Percentiles rank a stretch among this genome's conserved stretches.
Conservation (phyloP, 2,888 invertebrate genomes). For the Cryptocheilus praepositus region DNA sequence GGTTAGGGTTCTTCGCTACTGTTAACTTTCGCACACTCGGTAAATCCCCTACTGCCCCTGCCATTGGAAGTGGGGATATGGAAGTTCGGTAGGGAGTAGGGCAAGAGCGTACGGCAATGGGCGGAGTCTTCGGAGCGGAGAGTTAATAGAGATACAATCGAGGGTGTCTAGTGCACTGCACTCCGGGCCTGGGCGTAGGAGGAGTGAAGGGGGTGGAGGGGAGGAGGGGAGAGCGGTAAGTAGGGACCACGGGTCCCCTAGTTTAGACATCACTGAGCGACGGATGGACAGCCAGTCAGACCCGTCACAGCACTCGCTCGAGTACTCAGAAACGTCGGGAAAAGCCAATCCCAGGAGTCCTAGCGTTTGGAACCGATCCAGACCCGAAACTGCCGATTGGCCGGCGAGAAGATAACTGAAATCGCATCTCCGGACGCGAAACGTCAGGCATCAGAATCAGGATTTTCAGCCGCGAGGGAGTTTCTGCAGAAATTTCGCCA, state of each 20-base stretch:
- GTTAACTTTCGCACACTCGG: background rate
- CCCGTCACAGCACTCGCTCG: constrained; percentile 74
- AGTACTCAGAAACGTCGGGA: constrained; percentile 70
- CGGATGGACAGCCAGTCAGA: constrained; percentile 75
- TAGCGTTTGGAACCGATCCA: constrained; percentile 41
- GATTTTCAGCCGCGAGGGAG: constrained; percentile 7
- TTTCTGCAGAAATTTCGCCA: background rate
- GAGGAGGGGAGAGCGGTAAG: constrained; percentile 63
- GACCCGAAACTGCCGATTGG: constrained; percentile 31
- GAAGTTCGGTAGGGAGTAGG: constrained; percentile 38
- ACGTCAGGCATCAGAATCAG: no score
- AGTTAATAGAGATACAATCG: constrained; percentile 75
- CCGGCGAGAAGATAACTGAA: background rate
- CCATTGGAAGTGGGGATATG: constrained; percentile 40
- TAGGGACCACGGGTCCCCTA: constrained; percentile 72
- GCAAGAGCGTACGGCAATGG: constrained; percentile 57
- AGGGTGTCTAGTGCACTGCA: constrained; percentile 72
- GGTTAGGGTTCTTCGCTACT: no score
- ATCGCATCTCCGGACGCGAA: background rate
- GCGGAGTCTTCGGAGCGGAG: constrained; percentile 64
- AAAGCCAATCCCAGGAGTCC: constrained; percentile 58
- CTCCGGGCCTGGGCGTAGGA: constrained; percentile 65
- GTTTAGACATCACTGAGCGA: constrained; percentile 75
- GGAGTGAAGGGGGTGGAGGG: constrained; percentile 61
- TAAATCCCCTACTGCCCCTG: constrained; percentile 39